These are phyloP conservation scores for Hozukius guyotensis DNA, from an alignment of 2,797 vertebrate genomes.

Conservation along the genomic window DNA sequence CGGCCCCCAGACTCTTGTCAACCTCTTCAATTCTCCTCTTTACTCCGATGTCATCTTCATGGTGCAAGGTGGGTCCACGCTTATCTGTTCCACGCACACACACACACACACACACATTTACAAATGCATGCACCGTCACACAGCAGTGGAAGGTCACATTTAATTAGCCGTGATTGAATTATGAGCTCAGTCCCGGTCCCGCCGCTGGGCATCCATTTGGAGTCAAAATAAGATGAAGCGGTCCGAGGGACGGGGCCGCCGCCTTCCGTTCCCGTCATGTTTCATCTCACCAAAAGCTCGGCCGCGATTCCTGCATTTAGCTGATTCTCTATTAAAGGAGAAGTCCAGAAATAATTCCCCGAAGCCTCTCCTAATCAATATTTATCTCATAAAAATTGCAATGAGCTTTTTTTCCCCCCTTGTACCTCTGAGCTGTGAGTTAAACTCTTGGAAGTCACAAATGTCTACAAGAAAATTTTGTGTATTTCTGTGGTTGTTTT, in stretches of 20 bases:
- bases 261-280: constrained; percentile 18
- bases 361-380: constrained; percentile 44
- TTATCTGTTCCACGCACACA: neutral
- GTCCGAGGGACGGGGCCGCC: neutral
- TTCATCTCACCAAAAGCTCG: constrained; percentile 34
- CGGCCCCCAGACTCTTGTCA: constrained; percentile 88
- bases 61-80: constrained; percentile 89
- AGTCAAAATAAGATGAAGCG: constrained; percentile 49
- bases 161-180: constrained; percentile 48
- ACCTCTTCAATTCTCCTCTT: constrained; percentile 93
- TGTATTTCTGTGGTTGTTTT: neutral
- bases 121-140: constrained; percentile 31
- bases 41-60: constrained; percentile 98
- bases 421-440: constrained; percentile 2
- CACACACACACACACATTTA: neutral
- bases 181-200: constrained; percentile 4
- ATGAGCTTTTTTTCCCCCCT: constrained; percentile 4
- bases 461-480: neutral
- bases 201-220: constrained; percentile 30
- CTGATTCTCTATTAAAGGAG: constrained; percentile 28
- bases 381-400: constrained; percentile 34
- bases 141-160: constrained; percentile 45
- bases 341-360: constrained; percentile 30
- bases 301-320: constrained; percentile 20
- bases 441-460: constrained; percentile 25